Evolutionary conservation across 1,140 invertebrate genomes (phyloP).

Genomic region (Camponotus pennsylvanicus): DNA sequence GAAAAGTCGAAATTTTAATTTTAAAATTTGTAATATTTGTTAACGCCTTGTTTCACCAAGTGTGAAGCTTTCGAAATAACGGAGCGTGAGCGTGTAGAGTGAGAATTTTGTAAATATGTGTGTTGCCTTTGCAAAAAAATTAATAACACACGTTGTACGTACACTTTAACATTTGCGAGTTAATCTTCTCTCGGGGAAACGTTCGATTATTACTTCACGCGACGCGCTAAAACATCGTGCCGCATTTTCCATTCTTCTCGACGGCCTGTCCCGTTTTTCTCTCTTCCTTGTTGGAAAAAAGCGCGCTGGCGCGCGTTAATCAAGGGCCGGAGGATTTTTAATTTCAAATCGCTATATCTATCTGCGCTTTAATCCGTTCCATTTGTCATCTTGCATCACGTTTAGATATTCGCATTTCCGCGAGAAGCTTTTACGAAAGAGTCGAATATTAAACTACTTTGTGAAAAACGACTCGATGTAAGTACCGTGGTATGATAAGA

Average conservation of each 20-base stretch:
- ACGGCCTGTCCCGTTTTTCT: not conserved
- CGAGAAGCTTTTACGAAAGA: not conserved
- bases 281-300: not conserved
- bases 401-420: slow-evolving; percentile 26
- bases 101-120: no score
- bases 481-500: not conserved
- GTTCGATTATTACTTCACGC: slow-evolving; percentile 50
- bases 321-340: slow-evolving; percentile 44
- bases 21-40: not conserved
- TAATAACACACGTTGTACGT: not conserved
- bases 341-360: slow-evolving; percentile 49
- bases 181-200: not conserved
- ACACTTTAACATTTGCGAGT: not conserved
- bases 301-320: slow-evolving; percentile 3
- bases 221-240: not conserved
- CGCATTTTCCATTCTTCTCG: slow-evolving; percentile 21
- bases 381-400: slow-evolving; percentile 41
- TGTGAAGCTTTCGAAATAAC: not conserved
- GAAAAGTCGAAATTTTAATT: slow-evolving; percentile 42
- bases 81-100: not conserved
- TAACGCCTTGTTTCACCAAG: not conserved
- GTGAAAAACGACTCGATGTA: not conserved
- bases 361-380: slow-evolving; percentile 42
- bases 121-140: not conserved
- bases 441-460: slow-evolving; percentile 30